These are phyloP conservation scores for Gymnothorax reevesii DNA, from an alignment of 2,797 vertebrate genomes.

Conservation along the genomic window DNA sequence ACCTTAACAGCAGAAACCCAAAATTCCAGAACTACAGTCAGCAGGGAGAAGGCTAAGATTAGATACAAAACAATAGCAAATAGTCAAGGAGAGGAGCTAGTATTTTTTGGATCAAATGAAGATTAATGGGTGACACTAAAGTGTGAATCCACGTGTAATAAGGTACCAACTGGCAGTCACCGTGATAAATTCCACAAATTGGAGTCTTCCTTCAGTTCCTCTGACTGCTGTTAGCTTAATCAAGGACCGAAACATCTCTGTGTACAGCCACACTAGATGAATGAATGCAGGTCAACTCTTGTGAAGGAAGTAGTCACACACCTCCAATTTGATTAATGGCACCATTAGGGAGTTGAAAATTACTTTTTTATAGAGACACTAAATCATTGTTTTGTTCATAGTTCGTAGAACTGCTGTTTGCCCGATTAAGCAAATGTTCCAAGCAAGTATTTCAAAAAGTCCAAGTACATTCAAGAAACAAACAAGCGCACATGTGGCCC, in stretches of 20 bases:
- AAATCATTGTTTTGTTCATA: background rate
- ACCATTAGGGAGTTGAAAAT: background rate
- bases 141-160: background rate
- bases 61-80: background rate
- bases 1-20: background rate
- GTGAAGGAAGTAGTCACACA: background rate
- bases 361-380: background rate
- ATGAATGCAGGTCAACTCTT: background rate
- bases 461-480: background rate
- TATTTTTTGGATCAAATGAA: background rate
- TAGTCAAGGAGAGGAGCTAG: background rate
- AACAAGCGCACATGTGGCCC: background rate
- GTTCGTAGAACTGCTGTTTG: background rate
- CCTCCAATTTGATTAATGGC: slow-evolving; percentile 4
- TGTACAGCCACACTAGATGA: background rate
- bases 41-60: background rate
- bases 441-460: background rate
- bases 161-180: background rate
- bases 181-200: slow-evolving; percentile 1
- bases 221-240: background rate
- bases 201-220: background rate
- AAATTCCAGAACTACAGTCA: background rate
- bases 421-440: background rate
- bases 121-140: background rate
- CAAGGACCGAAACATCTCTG: background rate